A percentile compares a stretch with the other conserved stretches of the same genome.
Evolutionary conservation across 2,113 vertebrate genomes (phyloP).

Genomic region (Haliaeetus leucogaster): DNA sequence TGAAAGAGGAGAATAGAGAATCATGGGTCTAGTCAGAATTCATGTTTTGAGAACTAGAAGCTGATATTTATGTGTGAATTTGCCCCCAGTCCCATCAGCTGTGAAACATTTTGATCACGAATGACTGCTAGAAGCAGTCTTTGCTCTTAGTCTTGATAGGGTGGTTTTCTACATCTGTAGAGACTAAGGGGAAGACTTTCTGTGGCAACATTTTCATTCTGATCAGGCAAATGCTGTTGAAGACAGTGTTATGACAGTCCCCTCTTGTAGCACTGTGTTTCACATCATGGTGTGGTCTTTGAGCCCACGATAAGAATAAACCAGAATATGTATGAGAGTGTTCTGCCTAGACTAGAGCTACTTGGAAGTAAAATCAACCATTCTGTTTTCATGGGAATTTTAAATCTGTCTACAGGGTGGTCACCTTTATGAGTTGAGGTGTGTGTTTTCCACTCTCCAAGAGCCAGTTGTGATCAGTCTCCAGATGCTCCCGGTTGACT

Average conservation of each 20-base stretch:
- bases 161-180: not conserved
- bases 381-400: not conserved
- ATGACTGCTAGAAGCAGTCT: not conserved
- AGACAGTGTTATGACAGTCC: not conserved
- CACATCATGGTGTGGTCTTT: not conserved
- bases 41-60: not conserved
- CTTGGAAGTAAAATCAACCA: not conserved
- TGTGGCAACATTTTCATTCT: not conserved
- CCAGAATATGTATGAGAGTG: not conserved
- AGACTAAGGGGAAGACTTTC: not conserved
- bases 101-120: not conserved
- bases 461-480: not conserved
- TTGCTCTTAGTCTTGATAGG: not conserved
- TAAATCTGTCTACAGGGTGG: not conserved
- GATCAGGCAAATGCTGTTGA: rapidly evolving
- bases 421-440: not conserved
- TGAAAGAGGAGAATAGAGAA: not conserved
- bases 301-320: not conserved
- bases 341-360: not conserved
- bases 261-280: not conserved
- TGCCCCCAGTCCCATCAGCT: not conserved
- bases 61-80: not conserved
- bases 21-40: not conserved
- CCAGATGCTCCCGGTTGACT: not conserved
- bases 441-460: not conserved